These are phyloP conservation scores for Epinotia brunnichana DNA, from an alignment of 2,888 invertebrate genomes.

Conservation along the genomic window DNA sequence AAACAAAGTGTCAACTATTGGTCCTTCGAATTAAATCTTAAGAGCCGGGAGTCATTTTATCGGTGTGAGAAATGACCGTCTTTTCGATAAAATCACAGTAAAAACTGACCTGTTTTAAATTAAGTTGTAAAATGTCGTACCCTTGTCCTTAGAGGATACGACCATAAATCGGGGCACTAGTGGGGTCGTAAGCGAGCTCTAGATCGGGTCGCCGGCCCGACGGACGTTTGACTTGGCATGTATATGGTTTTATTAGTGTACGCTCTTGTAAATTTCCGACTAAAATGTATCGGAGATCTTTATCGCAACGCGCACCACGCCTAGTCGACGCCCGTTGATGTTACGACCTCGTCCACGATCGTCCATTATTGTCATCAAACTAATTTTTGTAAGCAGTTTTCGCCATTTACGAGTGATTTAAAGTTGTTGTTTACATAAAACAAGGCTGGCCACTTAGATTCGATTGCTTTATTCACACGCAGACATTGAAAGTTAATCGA, in stretches of 20 bases:
- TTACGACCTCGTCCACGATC: constrained; percentile 51
- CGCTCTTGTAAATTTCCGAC: constrained; percentile 74
- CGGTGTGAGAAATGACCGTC: constrained; percentile 48
- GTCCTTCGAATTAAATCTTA: constrained; percentile 24
- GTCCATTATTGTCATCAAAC: constrained; percentile 64
- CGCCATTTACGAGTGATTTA: constrained; percentile 71
- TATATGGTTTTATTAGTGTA: constrained; percentile 73
- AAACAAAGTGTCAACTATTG: constrained; percentile 23
- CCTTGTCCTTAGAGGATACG: constrained; percentile 69
- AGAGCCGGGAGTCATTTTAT: constrained; percentile 44
- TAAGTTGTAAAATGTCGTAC: constrained; percentile 75
- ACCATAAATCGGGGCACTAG: constrained; percentile 73
- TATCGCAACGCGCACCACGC: constrained; percentile 64
- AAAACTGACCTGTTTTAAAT: constrained; percentile 70
- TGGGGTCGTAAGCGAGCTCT: constrained; percentile 72
- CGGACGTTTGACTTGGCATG: constrained; percentile 68
- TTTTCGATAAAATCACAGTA: constrained; percentile 54
- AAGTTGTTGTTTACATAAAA: constrained; percentile 70
- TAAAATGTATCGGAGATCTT: constrained; percentile 73
- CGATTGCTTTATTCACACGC: constrained; percentile 66
- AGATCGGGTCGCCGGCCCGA: constrained; percentile 60
- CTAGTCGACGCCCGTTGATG: constrained; percentile 52
- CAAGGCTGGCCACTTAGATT: constrained; percentile 65
- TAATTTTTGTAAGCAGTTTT: constrained; percentile 66
- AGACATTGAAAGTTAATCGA: constrained; percentile 68